phyloP scores from a whole-genome alignment of 2,113 vertebrate species.

The Herpetotheres cachinnans region DNA sequence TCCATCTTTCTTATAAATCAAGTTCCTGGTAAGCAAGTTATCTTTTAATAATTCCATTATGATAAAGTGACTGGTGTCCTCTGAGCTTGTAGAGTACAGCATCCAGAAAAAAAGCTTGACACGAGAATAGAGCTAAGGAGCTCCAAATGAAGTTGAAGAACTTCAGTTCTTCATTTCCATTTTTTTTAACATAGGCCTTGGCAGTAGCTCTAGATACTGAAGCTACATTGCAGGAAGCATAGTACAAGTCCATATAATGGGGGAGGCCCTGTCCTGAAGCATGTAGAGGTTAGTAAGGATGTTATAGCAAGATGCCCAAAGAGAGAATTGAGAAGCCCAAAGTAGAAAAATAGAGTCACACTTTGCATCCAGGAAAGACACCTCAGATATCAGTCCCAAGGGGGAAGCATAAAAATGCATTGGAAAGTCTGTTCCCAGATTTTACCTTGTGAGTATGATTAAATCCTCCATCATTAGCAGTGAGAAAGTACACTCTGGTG shows the following conservation, averaged over 20 bases:
- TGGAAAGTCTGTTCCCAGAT: not conserved
- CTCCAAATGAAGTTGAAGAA: not conserved
- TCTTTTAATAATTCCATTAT: not conserved
- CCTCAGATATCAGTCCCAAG: not conserved
- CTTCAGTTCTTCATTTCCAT: not conserved
- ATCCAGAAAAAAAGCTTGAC: not conserved
- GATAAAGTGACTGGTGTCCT: not conserved
- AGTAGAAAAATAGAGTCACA: not conserved
- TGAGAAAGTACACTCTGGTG: not conserved
- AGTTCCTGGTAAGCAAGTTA: not conserved
- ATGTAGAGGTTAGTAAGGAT: not conserved
- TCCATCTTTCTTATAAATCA: not conserved
- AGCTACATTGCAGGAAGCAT: not conserved
- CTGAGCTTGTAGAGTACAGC: not conserved
- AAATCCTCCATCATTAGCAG: not conserved
- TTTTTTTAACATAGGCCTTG: not conserved
- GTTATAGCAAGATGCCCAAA: not conserved
- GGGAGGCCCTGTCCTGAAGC: not conserved
- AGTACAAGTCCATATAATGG: not conserved
- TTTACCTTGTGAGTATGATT: not conserved
- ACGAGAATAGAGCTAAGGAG: not conserved
- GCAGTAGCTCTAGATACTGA: not conserved
- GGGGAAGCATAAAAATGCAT: not conserved
- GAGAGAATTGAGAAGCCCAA: not conserved
- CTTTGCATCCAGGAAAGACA: not conserved